Base-by-base conservation (phyloP, 2,797 vertebrate species). In the Neoniphon sammara region DNA sequence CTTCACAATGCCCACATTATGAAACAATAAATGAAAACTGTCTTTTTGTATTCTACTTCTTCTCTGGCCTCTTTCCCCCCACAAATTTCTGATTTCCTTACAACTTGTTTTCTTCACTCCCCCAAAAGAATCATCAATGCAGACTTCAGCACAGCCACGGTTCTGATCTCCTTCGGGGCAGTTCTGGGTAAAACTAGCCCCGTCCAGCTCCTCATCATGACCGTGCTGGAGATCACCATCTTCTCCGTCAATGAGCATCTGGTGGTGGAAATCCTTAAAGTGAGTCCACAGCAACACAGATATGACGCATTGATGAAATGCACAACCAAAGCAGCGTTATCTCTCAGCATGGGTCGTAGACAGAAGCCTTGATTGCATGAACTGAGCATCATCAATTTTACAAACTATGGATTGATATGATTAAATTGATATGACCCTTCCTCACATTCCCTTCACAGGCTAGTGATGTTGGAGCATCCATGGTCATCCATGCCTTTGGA, bases 161-260 rank as follows among this genome's bases (percentile, higher is more conserved):
- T 97, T 74, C 90, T 99, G 83, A 99, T 99, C 89, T 98, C 97
- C 5, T 99, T 99, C n/a, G 98, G 98, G 52, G 98, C 97, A 0
- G 91, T 99, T 59, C 87, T 99, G 87, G 97, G 98, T 14, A 99
- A 97, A 92, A 98, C 96, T 76, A 98, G 96, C 70, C 97, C 97
- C 1, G 65, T 96, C 49, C 98, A 99, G 92, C 95, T 99, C 83
- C 91, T 99, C 78, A 95, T 98, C 82, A 94, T 99, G 96, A 95
- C 97, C 10, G 67, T 99, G 23, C 61, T 98, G 78, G 98, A 99
- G 92, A 96, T 98, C 80, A 82, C 94, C 66, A 88, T 95, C 71
- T 99, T 98, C 88, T 90, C 93, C 65, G 80, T 91, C 81, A 99
- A 99, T 1, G 97, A 99, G 67, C 87, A 96, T 68, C 72, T 98